Percentiles rank a stretch among this genome's conserved stretches.
These are phyloP conservation scores for Luehdorfia chinensis DNA, from an alignment of 1,140 invertebrate genomes.

Conservation along the genomic window DNA sequence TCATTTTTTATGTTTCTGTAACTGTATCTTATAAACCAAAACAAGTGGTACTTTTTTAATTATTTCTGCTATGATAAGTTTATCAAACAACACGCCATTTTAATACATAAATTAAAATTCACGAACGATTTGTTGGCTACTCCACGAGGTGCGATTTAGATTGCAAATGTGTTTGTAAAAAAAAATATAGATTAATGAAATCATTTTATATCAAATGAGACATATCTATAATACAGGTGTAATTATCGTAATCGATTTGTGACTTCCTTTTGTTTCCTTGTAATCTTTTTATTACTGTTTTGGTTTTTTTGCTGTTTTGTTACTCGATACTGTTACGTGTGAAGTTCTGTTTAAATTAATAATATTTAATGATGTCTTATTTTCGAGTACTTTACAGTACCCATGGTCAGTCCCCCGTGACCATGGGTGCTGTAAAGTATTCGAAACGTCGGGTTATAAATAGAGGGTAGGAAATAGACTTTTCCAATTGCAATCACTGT, in stretches of 20 bases:
- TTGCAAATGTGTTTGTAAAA: conserved; percentile 61
- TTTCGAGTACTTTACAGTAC: too few relatives aligned
- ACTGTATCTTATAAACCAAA: conserved; percentile 18
- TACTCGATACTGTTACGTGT: too few relatives aligned
- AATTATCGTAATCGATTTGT: conserved; percentile 40
- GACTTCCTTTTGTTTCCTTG: conserved; percentile 32
- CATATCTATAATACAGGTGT: conserved; percentile 50
- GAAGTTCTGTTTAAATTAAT: too few relatives aligned
- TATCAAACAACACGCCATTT: conserved; percentile 17
- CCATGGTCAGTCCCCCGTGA: too few relatives aligned
- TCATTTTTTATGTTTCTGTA: conserved; percentile 47
- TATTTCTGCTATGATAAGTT: conserved; percentile 7
- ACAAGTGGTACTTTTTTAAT: too few relatives aligned
- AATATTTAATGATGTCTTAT: too few relatives aligned
- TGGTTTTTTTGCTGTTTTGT: too few relatives aligned
- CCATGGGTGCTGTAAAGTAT: too few relatives aligned
- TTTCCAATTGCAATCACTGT: too few relatives aligned
- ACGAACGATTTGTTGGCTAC: conserved; percentile 27
- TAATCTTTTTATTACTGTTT: too few relatives aligned
- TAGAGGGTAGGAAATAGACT: too few relatives aligned
- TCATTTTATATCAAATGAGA: conserved; percentile 42
- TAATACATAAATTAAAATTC: conserved; percentile 13
- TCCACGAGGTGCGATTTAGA: conserved; percentile 46
- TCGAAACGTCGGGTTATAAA: too few relatives aligned
- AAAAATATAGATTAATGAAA: conserved; percentile 43